Evolutionary conservation across 2,888 invertebrate species (phyloP).

Genomic region (Diabrotica balteata): DNA sequence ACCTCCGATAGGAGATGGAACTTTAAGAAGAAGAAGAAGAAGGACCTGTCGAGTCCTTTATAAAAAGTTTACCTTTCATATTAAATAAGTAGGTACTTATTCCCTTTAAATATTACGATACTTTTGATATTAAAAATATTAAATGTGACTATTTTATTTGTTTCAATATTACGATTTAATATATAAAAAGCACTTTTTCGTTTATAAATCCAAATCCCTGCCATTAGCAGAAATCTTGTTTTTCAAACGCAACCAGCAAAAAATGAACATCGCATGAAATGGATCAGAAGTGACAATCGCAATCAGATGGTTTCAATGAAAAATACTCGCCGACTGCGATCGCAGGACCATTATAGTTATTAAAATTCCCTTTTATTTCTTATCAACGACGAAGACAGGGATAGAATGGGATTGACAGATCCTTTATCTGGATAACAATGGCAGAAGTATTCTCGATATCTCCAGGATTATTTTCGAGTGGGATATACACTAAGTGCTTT

Average conservation of each 20-base stretch:
- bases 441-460: conserved; percentile 27
- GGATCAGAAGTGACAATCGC: conserved; percentile 49
- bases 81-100: too few species aligned
- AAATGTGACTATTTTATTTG: too few species aligned
- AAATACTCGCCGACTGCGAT: conserved; percentile 34
- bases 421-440: conserved; percentile 27
- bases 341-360: conserved; percentile 47
- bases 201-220: background rate
- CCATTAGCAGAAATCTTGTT: conserved; percentile 33
- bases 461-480: conserved; percentile 21
- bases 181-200: background rate
- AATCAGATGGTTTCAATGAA: conserved; percentile 39
- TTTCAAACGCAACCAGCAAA: conserved; percentile 13
- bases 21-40: too few species aligned
- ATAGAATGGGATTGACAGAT: conserved; percentile 32
- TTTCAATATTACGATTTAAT: too few species aligned
- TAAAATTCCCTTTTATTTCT: conserved; percentile 45
- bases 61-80: too few species aligned
- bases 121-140: too few species aligned
- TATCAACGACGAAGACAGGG: conserved; percentile 29
- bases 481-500: conserved; percentile 22
- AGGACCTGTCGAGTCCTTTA: too few species aligned
- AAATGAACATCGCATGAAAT: conserved; percentile 48
- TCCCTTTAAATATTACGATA: too few species aligned
- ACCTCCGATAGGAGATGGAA: too few species aligned